Evolutionary conservation across 2,888 invertebrate genomes (phyloP).

Genomic region (Xestia xanthographa): DNA sequence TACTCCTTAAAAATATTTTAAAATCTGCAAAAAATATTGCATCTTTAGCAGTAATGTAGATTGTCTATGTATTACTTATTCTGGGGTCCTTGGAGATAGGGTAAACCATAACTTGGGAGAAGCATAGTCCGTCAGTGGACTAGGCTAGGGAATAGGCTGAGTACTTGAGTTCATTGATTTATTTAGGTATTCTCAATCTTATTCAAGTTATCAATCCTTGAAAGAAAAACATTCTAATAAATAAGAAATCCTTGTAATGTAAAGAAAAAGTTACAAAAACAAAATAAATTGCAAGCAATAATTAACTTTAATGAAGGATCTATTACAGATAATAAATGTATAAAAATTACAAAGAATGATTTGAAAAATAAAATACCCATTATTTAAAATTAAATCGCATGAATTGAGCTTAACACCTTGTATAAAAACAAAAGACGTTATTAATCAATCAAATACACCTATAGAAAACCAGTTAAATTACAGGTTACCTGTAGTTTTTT

Average conservation of each 20-base stretch:
- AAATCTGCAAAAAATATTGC: not conserved
- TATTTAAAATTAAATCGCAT: constrained; percentile 15
- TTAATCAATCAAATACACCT: constrained; percentile 43
- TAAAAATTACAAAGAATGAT: not conserved
- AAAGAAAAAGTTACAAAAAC: constrained; percentile 4
- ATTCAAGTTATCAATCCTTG: not conserved
- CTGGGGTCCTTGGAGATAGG: not conserved
- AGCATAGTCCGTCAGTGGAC: not conserved
- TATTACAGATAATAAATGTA: not conserved
- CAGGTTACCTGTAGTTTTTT: constrained; percentile 49
- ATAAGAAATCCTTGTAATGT: not conserved
- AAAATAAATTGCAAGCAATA: constrained; percentile 2
- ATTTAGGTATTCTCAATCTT: not conserved
- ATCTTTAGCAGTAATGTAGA: not conserved
- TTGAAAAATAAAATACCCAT: not conserved
- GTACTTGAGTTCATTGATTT: not conserved
- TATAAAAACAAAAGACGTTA: constrained; percentile 42
- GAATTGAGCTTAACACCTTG: constrained; percentile 17
- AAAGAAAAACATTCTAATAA: not conserved
- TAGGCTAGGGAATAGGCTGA: not conserved
- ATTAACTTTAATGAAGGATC: constrained; percentile 1
- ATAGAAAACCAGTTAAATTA: constrained; percentile 19
- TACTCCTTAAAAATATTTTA: too few relatives aligned
- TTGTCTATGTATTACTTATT: not conserved
- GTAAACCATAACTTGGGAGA: not conserved